Evolutionary conservation across 2,113 vertebrate genomes (phyloP).

Genomic region (Ginglymostoma cirratum): DNA sequence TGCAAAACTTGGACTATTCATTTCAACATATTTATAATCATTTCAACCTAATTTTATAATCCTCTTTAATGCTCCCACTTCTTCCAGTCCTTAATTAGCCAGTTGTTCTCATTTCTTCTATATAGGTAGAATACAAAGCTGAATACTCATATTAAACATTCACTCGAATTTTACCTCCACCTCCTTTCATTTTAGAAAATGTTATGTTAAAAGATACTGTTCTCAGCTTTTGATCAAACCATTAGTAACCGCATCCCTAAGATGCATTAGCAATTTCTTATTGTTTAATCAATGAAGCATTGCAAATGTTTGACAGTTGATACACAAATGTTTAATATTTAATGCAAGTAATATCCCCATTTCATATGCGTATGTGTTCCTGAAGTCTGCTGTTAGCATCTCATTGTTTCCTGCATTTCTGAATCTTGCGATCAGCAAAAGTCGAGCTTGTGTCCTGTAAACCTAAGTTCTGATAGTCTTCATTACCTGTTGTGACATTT

Average conservation of each 20-base stretch:
- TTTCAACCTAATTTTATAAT: background rate
- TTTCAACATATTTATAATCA: background rate
- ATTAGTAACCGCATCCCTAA: background rate
- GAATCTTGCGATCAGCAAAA: too few relatives aligned
- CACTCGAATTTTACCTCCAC: background rate
- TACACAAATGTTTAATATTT: background rate
- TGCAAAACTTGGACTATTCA: background rate
- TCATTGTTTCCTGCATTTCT: too few relatives aligned
- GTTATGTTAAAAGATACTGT: background rate
- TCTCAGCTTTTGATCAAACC: background rate
- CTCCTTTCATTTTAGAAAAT: background rate
- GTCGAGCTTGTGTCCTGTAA: too few relatives aligned
- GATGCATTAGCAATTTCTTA: background rate
- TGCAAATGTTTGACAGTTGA: background rate
- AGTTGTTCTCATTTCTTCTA: background rate
- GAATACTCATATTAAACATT: background rate
- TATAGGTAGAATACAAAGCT: background rate
- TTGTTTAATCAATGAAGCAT: background rate
- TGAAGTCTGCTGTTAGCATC: too few relatives aligned
- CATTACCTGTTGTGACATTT: background rate
- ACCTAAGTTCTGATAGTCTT: background rate
- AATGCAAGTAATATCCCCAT: background rate
- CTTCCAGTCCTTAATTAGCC: background rate
- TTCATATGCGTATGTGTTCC: too few relatives aligned
- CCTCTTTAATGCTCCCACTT: background rate